Conservation (phyloP, 2,797 vertebrate species). For the Sebastes melanostomus region DNA sequence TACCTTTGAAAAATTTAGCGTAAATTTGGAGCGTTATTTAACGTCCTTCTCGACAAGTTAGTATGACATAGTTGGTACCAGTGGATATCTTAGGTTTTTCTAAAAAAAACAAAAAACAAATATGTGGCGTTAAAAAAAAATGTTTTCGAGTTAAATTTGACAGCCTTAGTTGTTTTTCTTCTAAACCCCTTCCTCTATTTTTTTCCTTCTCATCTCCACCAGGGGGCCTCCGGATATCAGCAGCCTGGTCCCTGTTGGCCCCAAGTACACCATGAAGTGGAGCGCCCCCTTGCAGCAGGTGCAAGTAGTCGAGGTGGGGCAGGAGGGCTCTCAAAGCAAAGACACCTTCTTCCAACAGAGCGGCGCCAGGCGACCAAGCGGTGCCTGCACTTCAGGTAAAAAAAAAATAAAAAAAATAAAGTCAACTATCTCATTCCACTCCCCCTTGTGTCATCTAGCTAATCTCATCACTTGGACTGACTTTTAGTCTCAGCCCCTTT, state of each 20-base stretch:
- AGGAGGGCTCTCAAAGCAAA: conserved; percentile 85
- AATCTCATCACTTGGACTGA: conserved; percentile 56
- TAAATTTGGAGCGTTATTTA: too few species aligned
- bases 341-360: conserved; percentile 82
- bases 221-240: conserved; percentile 93
- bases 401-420: conserved; percentile 4
- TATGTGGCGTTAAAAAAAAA: too few species aligned
- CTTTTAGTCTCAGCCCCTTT: conserved; percentile 38
- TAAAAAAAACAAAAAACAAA: too few species aligned
- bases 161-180: not conserved
- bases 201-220: conserved; percentile 30
- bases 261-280: conserved; percentile 96
- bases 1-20: too few species aligned
- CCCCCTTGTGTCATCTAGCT: conserved; percentile 34
- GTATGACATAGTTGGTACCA: too few species aligned
- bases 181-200: not conserved
- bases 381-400: conserved; percentile 72
- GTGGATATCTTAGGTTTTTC: too few species aligned
- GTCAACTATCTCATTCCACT: not conserved
- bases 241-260: conserved; percentile 93
- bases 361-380: conserved; percentile 71
- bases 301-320: conserved; percentile 94
- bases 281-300: conserved; percentile 91
- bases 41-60: too few species aligned
- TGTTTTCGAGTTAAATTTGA: too few species aligned